Evolutionary conservation across 2,888 invertebrate genomes (phyloP).

Genomic region (Tortrix viridana): DNA sequence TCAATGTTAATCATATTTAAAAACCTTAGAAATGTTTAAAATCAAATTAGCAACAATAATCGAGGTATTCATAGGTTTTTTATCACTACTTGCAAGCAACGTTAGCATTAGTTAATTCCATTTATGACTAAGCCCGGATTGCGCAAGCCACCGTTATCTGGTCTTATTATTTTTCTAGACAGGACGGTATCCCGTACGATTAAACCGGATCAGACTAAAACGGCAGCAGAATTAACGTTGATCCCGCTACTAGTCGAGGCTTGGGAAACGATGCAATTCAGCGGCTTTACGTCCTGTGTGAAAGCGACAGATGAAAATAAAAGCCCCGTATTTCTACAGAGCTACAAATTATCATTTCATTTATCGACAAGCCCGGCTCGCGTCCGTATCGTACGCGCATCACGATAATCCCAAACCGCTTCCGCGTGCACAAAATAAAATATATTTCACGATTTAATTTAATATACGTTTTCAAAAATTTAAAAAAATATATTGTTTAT

Average conservation of each 20-base stretch:
- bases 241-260: slow-evolving; percentile 45
- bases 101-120: not conserved
- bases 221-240: slow-evolving; percentile 57
- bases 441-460: not conserved
- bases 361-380: slow-evolving; percentile 21
- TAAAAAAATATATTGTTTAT: too few species aligned
- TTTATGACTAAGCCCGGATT: slow-evolving; percentile 5
- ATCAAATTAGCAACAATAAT: too few species aligned
- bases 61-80: too few species aligned
- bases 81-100: too few species aligned
- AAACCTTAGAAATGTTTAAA: too few species aligned
- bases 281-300: slow-evolving; percentile 33
- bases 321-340: slow-evolving; percentile 19
- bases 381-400: slow-evolving; percentile 10
- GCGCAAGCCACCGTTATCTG: slow-evolving; percentile 42
- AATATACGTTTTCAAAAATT: too few species aligned
- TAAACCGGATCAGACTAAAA: slow-evolving; percentile 60
- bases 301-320: slow-evolving; percentile 35
- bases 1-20: too few species aligned
- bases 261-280: slow-evolving; percentile 37
- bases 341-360: slow-evolving; percentile 36
- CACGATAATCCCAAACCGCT: slow-evolving; percentile 22
- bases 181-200: slow-evolving; percentile 55
- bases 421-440: slow-evolving; percentile 3
- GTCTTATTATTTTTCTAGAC: slow-evolving; percentile 47